phyloP scores from a whole-genome alignment of 2,888 invertebrate genomes.

The Cacoxenus indagator region DNA sequence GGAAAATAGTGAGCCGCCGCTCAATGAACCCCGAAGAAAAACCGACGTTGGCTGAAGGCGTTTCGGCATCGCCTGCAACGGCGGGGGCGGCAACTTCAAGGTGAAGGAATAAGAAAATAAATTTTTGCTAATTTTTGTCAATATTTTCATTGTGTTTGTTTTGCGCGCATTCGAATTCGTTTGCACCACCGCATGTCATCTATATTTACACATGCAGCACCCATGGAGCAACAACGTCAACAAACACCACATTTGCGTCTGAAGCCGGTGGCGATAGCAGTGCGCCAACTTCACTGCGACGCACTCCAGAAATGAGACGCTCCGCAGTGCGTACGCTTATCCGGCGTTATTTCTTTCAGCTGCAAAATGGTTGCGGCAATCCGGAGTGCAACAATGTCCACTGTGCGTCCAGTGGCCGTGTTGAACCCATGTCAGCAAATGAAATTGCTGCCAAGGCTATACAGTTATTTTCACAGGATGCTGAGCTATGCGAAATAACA shows the following conservation, averaged over 20 bases:
- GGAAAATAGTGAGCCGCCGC: neutral
- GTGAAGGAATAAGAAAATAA: constrained; percentile 2
- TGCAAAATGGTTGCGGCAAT: constrained; percentile 93
- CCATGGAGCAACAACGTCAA: constrained; percentile 32
- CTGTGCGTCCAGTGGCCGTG: constrained; percentile 92
- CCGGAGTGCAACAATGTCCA: constrained; percentile 86
- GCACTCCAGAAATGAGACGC: constrained; percentile 76
- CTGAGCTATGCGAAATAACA: constrained; percentile 85
- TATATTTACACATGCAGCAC: neutral
- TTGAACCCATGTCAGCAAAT: constrained; percentile 83
- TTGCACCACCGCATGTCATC: constrained; percentile 40
- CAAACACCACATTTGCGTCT: constrained; percentile 25
- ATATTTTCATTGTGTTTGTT: constrained; percentile 16
- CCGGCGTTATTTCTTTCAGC: constrained; percentile 92
- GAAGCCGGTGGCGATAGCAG: constrained; percentile 16
- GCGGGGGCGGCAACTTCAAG: neutral
- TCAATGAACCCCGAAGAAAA: constrained; percentile 15
- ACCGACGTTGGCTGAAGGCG: neutral
- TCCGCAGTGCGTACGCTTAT: constrained; percentile 87
- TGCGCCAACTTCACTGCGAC: constrained; percentile 32
- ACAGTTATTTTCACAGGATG: constrained; percentile 87
- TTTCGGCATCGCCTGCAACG: neutral
- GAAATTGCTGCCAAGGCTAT: constrained; percentile 93
- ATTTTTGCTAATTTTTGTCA: neutral
- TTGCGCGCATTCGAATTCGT: constrained; percentile 28